phyloP scores from a whole-genome alignment of 2,113 vertebrate genomes.

The Prunella fulvescens region DNA sequence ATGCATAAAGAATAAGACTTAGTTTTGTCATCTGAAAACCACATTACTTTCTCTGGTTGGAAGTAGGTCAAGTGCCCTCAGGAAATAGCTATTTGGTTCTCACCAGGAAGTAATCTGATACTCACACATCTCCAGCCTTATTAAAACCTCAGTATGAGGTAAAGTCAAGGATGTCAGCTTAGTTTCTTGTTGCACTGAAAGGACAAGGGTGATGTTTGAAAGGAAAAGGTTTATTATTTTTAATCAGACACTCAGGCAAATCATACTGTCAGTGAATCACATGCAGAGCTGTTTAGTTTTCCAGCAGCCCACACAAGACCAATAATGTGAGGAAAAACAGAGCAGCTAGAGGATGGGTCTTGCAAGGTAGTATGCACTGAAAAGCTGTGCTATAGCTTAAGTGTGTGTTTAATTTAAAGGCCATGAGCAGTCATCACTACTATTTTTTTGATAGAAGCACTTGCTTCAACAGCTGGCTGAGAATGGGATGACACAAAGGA shows the following conservation, averaged over 20 bases:
- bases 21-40: slow-evolving; percentile 8
- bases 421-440: not conserved
- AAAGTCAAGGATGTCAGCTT: slow-evolving; percentile 17
- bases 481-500: not conserved
- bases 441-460: not conserved
- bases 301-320: not conserved
- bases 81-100: slow-evolving; percentile 30
- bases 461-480: not conserved
- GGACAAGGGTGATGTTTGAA: not conserved
- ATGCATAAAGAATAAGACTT: not conserved
- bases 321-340: not conserved
- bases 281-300: not conserved
- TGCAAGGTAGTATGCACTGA: not conserved
- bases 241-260: not conserved
- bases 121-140: slow-evolving; percentile 6
- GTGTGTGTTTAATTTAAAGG: not conserved
- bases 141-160: slow-evolving; percentile 22
- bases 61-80: slow-evolving; percentile 52
- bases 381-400: not conserved
- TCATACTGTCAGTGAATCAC: not conserved
- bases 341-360: not conserved
- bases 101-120: slow-evolving; percentile 21
- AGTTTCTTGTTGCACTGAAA: not conserved
- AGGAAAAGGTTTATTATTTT: slow-evolving; percentile 9
- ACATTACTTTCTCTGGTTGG: not conserved